Evolutionary conservation across 2,113 vertebrate genomes (phyloP).

Genomic region (Strix aluco): DNA sequence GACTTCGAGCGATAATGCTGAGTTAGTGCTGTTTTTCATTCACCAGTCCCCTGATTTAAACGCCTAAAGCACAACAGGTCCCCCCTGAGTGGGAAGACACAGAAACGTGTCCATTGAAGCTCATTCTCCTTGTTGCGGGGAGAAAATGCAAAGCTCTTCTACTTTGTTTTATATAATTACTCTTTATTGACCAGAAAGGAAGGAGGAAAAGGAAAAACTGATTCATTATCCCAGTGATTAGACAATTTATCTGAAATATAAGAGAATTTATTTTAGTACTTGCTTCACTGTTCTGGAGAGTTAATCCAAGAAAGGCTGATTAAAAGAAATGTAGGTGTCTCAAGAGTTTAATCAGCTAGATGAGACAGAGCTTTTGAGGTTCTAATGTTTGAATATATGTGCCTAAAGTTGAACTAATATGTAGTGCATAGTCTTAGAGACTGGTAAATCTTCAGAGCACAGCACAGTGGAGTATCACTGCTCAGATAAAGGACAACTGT

Average conservation of each 20-base stretch:
- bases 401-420: neutral
- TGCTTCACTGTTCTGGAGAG: neutral
- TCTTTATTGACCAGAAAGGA: neutral
- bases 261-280: neutral
- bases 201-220: neutral
- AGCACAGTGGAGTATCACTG: neutral
- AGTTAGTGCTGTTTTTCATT: neutral
- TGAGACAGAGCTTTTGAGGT: neutral
- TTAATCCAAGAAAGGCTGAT: neutral
- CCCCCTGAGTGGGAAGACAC: neutral
- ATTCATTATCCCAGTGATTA: neutral
- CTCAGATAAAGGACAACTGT: neutral
- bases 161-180: neutral
- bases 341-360: neutral
- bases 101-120: neutral
- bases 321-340: neutral
- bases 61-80: neutral
- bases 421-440: neutral
- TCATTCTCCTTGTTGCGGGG: neutral
- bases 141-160: neutral
- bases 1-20: neutral
- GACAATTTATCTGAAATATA: neutral
- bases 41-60: neutral
- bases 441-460: neutral
- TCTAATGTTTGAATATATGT: neutral